phyloP scores from a whole-genome alignment of 2,888 invertebrate genomes.

The Tetranychus piercei region DNA sequence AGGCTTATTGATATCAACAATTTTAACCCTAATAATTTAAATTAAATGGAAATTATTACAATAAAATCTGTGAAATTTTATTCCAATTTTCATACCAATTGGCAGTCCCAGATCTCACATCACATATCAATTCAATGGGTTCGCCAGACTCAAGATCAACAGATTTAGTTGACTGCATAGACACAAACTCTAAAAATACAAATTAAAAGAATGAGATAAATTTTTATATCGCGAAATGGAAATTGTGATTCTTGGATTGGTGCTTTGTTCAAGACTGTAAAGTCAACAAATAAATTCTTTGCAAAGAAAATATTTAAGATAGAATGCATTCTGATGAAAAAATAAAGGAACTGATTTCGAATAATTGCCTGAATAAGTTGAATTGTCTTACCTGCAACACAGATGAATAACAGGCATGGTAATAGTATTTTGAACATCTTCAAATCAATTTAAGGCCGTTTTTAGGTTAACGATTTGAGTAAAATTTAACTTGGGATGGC shows the following conservation, averaged over 20 bases:
- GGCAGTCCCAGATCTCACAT: neutral
- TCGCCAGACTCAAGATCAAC: neutral
- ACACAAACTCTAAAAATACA: neutral
- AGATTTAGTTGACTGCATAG: neutral
- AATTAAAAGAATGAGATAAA: neutral
- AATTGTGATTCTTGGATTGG: neutral
- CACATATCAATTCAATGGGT: neutral
- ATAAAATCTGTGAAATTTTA: neutral
- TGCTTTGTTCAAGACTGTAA: too few species aligned
- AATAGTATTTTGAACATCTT: neutral
- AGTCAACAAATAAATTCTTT: too few species aligned
- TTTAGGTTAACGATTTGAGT: neutral
- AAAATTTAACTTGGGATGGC: neutral
- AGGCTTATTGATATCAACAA: neutral
- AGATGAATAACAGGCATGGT: neutral
- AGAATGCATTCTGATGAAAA: too few species aligned
- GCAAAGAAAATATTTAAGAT: too few species aligned
- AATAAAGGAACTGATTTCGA: too few species aligned
- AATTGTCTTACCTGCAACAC: neutral
- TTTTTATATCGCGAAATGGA: neutral
- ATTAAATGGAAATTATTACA: neutral
- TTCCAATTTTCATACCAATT: neutral
- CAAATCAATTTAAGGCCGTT: neutral
- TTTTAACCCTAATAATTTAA: neutral
- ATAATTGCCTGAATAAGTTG: neutral